Conservation (phyloP, 2,888 invertebrate species). For the Cheilosia variabilis region DNA sequence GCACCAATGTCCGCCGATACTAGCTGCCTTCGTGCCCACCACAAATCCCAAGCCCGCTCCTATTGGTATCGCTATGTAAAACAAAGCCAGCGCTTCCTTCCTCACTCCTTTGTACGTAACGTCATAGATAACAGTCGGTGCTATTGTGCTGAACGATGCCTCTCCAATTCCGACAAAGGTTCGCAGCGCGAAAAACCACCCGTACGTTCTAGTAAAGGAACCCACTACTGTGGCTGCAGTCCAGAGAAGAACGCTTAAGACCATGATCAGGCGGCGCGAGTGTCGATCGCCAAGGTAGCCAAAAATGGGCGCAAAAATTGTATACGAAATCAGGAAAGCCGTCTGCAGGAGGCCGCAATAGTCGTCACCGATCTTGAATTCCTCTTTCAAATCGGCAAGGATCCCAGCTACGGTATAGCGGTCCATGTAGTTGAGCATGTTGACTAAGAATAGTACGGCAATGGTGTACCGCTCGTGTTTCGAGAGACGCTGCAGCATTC, state of each 20-base stretch:
- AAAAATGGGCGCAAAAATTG: conserved; percentile 46
- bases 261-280: conserved; percentile 43
- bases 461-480: conserved; percentile 40
- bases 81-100: conserved; percentile 33
- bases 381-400: conserved; percentile 23
- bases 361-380: conserved; percentile 49
- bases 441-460: conserved; percentile 25
- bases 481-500: not conserved
- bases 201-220: conserved; percentile 39
- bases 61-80: conserved; percentile 49
- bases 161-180: conserved; percentile 51
- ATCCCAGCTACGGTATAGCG: conserved; percentile 54
- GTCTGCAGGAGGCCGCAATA: conserved; percentile 58
- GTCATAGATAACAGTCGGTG: conserved; percentile 62
- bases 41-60: conserved; percentile 54
- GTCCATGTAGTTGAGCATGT: conserved; percentile 59
- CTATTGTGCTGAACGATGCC: conserved; percentile 45
- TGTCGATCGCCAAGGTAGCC: conserved; percentile 58
- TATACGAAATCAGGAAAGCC: conserved; percentile 44
- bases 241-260: conserved; percentile 39
- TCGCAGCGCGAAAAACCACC: conserved; percentile 34
- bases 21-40: not conserved
- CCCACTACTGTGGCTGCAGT: conserved; percentile 25
- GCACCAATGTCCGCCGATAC: conserved; percentile 41
- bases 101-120: conserved; percentile 28